Base-by-base conservation (phyloP, 1,140 invertebrate genomes). In the Condylostylus longicornis region DNA sequence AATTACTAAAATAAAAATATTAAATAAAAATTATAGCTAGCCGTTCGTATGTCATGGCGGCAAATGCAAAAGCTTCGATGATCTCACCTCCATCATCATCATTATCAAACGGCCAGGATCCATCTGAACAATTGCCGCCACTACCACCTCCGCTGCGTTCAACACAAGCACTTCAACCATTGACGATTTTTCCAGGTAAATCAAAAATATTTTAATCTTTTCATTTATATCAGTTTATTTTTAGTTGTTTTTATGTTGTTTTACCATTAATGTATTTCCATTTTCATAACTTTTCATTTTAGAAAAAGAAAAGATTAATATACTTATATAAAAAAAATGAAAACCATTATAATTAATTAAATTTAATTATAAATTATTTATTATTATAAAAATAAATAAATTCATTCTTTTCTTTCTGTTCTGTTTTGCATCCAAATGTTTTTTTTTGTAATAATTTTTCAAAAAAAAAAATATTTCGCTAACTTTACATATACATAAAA, bases 61-160 rank as follows among this genome's bases (percentile, higher is more conserved):
- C 54, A 48, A 50, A 49, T 53, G 55, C 49, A 59, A 50, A 58
- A 48, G 48, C 57, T 43, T 59, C 57, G 57, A 60, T 60, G 54
- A 60, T 59, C 54, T 60, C 57, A 50, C 57, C 57, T 47, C 57
- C 57, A 44, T 59, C 57, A 51, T 59, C 57, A 50, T 59, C 57
- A 50, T 55, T 54, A 45, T 59, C 57, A 46, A 60, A 58, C 57
- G 57, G 57, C 43, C 57, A 58, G 53, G 57, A 60, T 52, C 57
- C 57, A 46, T 58, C 58, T 53, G 57, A 54, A 54, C 51, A 58
- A 49, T 46, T 60, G 49, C 57, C 57, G 47, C 57, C 57, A 46
- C 54, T 60, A 48, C 54, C 54, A 51, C 57, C 57, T 51, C 57
- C 57, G 47, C 46, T 60, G 57, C 57, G 57, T 59, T 60, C 57